These are phyloP conservation scores for Troides aeacus DNA, from an alignment of 2,888 invertebrate genomes.

Conservation along the genomic window DNA sequence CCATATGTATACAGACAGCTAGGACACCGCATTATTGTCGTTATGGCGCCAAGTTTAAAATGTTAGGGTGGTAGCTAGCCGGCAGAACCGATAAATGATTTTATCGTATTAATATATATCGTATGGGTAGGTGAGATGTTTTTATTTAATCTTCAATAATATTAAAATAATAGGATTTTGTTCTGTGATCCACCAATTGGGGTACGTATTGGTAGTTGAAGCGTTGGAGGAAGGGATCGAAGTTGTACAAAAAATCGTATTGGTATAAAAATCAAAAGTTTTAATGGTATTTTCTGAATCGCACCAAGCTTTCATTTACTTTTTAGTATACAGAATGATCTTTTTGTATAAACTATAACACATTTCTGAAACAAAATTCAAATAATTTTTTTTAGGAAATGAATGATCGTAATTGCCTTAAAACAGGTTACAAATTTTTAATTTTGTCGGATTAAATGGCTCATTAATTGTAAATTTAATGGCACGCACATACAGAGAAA, in stretches of 20 bases:
- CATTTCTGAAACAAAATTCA: constrained; percentile 64
- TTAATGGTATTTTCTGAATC: constrained; percentile 81
- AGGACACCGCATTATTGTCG: too few species aligned
- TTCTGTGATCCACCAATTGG: too few species aligned
- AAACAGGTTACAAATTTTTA: constrained; percentile 58
- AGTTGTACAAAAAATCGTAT: constrained; percentile 53
- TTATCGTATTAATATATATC: too few species aligned
- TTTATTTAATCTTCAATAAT: too few species aligned
- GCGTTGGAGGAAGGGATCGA: background rate
- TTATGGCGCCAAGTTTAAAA: too few species aligned
- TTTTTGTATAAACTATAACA: constrained; percentile 73
- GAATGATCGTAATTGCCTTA: constrained; percentile 60
- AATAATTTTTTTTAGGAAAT: constrained; percentile 57
- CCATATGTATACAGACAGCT: too few species aligned
- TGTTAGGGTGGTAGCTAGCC: too few species aligned
- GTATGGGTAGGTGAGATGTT: too few species aligned
- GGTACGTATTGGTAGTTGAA: background rate
- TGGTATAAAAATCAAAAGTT: constrained; percentile 81
- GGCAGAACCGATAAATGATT: too few species aligned
- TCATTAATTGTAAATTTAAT: constrained; percentile 52
- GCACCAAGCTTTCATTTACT: constrained; percentile 80
- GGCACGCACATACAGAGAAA: constrained; percentile 57
- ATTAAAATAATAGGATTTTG: too few species aligned
- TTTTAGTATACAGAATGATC: constrained; percentile 79
- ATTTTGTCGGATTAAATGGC: constrained; percentile 76